Evolutionary conservation across 2,888 invertebrate species (phyloP), one percentile per base, ranked within the genome.

Genomic region (Prenolepis imparis): DNA sequence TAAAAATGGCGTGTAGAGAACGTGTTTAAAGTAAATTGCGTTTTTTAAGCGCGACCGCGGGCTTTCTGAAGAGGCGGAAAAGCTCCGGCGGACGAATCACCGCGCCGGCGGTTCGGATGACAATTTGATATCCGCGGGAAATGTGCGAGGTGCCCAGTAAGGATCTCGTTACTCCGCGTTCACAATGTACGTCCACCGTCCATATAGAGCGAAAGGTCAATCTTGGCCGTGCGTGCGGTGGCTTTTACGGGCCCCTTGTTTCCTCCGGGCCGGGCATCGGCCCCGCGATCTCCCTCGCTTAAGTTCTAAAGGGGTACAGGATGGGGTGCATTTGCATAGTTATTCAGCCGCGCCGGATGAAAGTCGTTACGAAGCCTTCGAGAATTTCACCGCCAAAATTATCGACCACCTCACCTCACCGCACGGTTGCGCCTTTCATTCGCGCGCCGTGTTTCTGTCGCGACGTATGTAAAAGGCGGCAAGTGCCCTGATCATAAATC

Each of bases 291-390:
- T 48, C 86, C 82, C 81, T 72, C 87, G 89, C 86, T 90, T 87
- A 88, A 88, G 86, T 88, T 89, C 86, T 87, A 44, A 44, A n/a
- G 52, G 52, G n/a, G 52, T 8, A 52, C 77, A 41, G 81, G 55
- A 84, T 52, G 52, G 2, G n/a, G 3, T n/a, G 89, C 92, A 90
- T 92, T 92, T 91, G 91, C 92, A 92, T 91, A 91, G 90, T 91
- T 92, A 92, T 92, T 90, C 88, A 80, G 85, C 85, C 87, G 73
- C 84, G 88, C 83, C 85, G 87, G 89, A 85, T 86, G 87, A 89
- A 88, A 87, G 90, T 90, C 88, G 90, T 92, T 92, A 90, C 89
- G 84, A 28, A 28, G 88, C 87, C 78, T 82, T 66, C 78, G 85
- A 78, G 86, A 84, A 88, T 88, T 90, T 85, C 86, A 82, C 90